phyloP scores from a whole-genome alignment of 2,888 invertebrate genomes.

The Alcis repandata region DNA sequence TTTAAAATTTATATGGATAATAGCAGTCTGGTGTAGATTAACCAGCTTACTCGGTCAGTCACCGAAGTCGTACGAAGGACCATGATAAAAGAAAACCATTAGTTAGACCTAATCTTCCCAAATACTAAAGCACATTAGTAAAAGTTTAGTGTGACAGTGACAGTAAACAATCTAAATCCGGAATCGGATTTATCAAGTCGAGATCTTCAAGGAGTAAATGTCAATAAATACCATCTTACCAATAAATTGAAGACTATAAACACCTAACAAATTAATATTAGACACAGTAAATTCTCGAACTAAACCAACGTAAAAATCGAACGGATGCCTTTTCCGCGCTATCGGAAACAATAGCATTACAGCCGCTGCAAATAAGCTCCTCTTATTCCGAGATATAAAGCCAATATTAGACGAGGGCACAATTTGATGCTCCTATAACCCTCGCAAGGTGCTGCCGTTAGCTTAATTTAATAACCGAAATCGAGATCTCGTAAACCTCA shows the following conservation, averaged over 20 bases:
- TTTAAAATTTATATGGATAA: background rate
- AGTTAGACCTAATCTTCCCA: too few species aligned
- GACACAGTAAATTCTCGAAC: background rate
- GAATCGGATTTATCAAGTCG: too few species aligned
- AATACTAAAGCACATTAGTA: too few species aligned
- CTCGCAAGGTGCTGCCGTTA: slow-evolving; percentile 26
- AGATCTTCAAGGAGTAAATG: too few species aligned
- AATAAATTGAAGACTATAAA: too few species aligned
- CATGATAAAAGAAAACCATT: too few species aligned
- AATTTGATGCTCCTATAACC: slow-evolving; percentile 25
- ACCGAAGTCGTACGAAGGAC: too few species aligned
- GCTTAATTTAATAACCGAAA: slow-evolving; percentile 30
- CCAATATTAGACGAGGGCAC: slow-evolving; percentile 21
- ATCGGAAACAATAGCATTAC: slow-evolving; percentile 8
- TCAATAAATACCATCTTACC: too few species aligned
- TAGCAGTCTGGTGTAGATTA: background rate
- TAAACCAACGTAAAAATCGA: background rate
- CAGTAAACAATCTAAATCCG: too few species aligned
- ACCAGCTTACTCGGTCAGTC: too few species aligned
- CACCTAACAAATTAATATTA: too few species aligned
- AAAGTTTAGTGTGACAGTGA: too few species aligned
- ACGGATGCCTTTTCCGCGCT: background rate
- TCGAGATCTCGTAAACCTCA: slow-evolving; percentile 27
- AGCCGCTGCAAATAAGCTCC: slow-evolving; percentile 21
- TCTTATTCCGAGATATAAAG: slow-evolving; percentile 11